These are phyloP conservation scores for Poeciliopsis occidentalis DNA, from an alignment of 2,113 vertebrate genomes.

Conservation along the genomic window DNA sequence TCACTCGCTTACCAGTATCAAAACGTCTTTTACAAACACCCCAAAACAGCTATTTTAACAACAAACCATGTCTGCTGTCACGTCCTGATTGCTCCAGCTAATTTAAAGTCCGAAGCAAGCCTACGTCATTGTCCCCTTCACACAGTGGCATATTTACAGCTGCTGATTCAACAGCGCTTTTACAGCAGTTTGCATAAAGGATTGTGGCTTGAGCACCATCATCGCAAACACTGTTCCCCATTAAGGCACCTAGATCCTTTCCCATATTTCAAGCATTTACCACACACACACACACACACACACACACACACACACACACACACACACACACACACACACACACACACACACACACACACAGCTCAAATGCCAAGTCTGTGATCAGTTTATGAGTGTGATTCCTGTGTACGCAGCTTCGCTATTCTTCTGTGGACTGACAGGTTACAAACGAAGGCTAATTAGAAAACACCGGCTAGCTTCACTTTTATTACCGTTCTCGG, in stretches of 20 bases:
- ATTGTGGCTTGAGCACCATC: neutral
- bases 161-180: slow-evolving; percentile 2
- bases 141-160: slow-evolving; percentile 5
- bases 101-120: neutral
- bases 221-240: neutral
- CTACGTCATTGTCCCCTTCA: neutral
- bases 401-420: no score
- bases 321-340: no score
- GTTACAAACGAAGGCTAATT: neutral
- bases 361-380: no score
- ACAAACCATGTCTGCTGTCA: neutral
- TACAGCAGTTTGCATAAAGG: neutral
- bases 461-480: neutral
- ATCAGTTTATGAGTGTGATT: neutral
- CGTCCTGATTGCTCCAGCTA: neutral
- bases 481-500: neutral
- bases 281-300: neutral
- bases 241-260: neutral
- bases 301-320: no score
- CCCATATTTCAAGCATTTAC: neutral
- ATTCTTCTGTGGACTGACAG: neutral
- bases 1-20: neutral
- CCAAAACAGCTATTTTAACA: slow-evolving; percentile 1
- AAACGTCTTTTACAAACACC: neutral
- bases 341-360: no score